Evolutionary conservation across 2,113 vertebrate species (phyloP), one percentile per base, ranked within the genome.

Genomic region (Merops nubicus): DNA sequence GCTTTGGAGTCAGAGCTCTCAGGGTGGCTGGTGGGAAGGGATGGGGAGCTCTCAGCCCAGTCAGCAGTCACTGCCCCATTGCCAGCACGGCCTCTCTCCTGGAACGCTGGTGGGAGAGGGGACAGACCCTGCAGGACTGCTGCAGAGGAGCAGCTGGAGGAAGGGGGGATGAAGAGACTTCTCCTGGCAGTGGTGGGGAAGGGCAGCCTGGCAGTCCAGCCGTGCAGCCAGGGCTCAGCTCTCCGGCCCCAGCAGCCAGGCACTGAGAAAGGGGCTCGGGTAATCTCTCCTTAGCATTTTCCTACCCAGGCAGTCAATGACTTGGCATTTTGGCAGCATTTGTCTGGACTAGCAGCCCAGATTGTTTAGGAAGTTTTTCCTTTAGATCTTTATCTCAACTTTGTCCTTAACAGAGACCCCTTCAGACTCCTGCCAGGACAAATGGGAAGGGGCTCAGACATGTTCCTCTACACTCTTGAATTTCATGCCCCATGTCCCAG

Each of bases 321-420:
- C 45, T 78, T 89, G 38, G 67, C 45, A 56, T 80, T 16, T 74
- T 73, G 34, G 34, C n/a, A n/a, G 23, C 29, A 93, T 92, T 95
- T 78, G 33, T 80, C 82, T 91, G 54, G 33, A n/a, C 34, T 69
- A 33, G 76, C 19, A 91, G 47, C 38, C 26, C 57, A 62, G 23
- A 54, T 34, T 70, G 45, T 54, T 74, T 31, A 80, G 95, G 51
- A 94, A 90, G 64, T 40, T 91, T 93, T 90, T 88, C 9, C 75
- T 96, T 94, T 90, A 86, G 63, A 68, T 84, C 51, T 88, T 85
- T 77, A 74, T 85, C 67, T 88, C 56, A 23, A 9, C 47, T 84
- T 92, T 68, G 21, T 60, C 48, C 57, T 92, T 54, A 67, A 8
- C 53, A 75, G n/a, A 60, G 43, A 47, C 33, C 11, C 36, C 29